Evolutionary conservation across 2,888 invertebrate genomes (phyloP), one percentile per base, ranked within the genome.

Genomic region (Smittia aterrima): DNA sequence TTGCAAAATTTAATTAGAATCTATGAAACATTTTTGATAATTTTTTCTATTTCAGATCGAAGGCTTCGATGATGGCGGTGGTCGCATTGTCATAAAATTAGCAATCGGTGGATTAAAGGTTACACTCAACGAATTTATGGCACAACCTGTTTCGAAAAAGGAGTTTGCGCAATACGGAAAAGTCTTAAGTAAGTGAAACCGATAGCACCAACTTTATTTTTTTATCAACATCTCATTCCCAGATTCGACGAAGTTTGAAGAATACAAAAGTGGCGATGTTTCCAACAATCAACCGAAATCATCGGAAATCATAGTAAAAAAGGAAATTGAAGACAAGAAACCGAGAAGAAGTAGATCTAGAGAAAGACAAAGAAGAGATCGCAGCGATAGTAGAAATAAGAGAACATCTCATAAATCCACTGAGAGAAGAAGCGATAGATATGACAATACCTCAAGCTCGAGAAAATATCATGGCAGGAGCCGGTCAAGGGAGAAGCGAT

Each of bases 141-240:
- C 95, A 76, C 86, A 89, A 76, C 87, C 91, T 0, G 92, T 97
- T 1, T 86, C 90, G 0, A 89, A 90, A 79, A 86, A 90, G 3
- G 96, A 96, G 79, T 97, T 87, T 81, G 85, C 88, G 16, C 89
- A 90, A 79, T 91, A 90, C 79, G 89, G 92, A 0, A 94, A 92
- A 87, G 91, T 95, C 78, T 86, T 96, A 82, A 96, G 95, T 95
- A 87, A 89, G 90, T 88, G 76, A 20, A 32, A 9, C 7, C 25
- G 9, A 20, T 24, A 74, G 66, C 68, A 40, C 40, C n/a, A 27
- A 20, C 1, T 9, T 38, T 53, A 54, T 58, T 64, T 9, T 32
- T 7, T 53, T 58, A 32, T 47, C 24, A 24, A 40, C 1, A 38
- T 76, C 77, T 77, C 84, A 85, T 71, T 79, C 16, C 11, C 11